These are phyloP conservation scores for Drosophila fulvimacula DNA, from an alignment of 2,888 invertebrate genomes.

Conservation along the genomic window DNA sequence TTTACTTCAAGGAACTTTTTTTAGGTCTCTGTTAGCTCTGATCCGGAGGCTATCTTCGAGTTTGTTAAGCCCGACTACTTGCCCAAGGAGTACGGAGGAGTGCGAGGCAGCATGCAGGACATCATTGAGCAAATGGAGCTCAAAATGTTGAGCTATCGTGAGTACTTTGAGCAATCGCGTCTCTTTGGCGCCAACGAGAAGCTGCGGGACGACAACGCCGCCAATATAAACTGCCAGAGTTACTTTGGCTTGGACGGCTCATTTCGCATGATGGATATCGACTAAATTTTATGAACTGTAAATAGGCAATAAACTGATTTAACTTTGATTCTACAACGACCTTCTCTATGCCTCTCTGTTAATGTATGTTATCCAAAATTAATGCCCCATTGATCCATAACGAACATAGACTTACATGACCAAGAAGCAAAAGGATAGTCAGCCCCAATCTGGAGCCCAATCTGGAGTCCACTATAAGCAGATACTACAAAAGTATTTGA, in stretches of 20 bases:
- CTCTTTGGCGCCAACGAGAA: slow-evolving; percentile 80
- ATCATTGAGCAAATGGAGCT: slow-evolving; percentile 80
- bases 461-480: too few relatives aligned
- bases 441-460: too few relatives aligned
- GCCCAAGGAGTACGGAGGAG: slow-evolving; percentile 89
- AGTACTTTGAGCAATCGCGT: slow-evolving; percentile 80
- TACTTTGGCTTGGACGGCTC: slow-evolving; percentile 51
- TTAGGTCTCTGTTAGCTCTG: slow-evolving; percentile 87
- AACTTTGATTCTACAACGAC: background rate
- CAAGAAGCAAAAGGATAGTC: too few relatives aligned
- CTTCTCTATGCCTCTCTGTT: too few relatives aligned
- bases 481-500: too few relatives aligned
- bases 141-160: slow-evolving; percentile 73
- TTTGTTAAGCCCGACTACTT: slow-evolving; percentile 87
- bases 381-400: too few relatives aligned
- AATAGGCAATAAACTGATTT: slow-evolving; percentile 28
- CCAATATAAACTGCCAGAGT: slow-evolving; percentile 21
- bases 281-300: slow-evolving; percentile 19
- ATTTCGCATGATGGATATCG: slow-evolving; percentile 49
- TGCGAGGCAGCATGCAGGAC: slow-evolving; percentile 85
- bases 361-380: too few relatives aligned
- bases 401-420: too few relatives aligned
- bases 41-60: slow-evolving; percentile 87
- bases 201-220: slow-evolving; percentile 56
- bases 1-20: slow-evolving; percentile 32